Base-by-base conservation (phyloP, 2,888 invertebrate species). In the Dusona sp. region DNA sequence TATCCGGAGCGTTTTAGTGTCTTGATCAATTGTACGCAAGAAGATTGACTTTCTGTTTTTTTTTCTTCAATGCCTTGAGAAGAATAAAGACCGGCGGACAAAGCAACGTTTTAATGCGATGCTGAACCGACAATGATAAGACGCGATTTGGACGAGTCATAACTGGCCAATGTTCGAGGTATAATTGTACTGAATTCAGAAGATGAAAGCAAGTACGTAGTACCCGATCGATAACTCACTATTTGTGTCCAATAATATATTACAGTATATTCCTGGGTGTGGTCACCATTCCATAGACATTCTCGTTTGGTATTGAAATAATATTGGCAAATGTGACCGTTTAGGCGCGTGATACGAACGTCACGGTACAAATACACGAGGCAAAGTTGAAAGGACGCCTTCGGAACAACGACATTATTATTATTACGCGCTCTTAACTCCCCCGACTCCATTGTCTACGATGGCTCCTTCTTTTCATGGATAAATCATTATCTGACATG, bases 401-500 rank as follows among this genome's bases (percentile, higher is more conserved):
- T 70, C 38, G 51, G 19, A 70, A 67, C 33, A 61, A 36, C 36
- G 16, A 13, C 61, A 4, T 61, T 61, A 84, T 79, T 61, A 79
- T 73, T 57, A 74, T 79, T 72, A 64, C 64, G 61, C 54, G 42
- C 61, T 48, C 73, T n/a, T 38, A 8, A n/a, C 74, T 75, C 79
- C 29, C 64, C n/a, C 65, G 70, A 70, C 75, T 80, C 75, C 51
- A 54, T 75, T 74, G 65, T 72, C 42, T 67, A 57, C 36, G 11
- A 16, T 38, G 38, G 38, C 38, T 42, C n/a, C 9, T 73, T 42
- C 45, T 72, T 25, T 42, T 38, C 64, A 33, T 51, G 45, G 36
- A 38, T 48, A 48, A 72, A 57, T 72, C 70, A n/a, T 54, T 54
- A 65, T 80, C 64, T 74, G 61, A 64, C 68, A 57, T 33, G 7